phyloP scores from a whole-genome alignment of 2,888 invertebrate species.

The Idaea dimidiata region DNA sequence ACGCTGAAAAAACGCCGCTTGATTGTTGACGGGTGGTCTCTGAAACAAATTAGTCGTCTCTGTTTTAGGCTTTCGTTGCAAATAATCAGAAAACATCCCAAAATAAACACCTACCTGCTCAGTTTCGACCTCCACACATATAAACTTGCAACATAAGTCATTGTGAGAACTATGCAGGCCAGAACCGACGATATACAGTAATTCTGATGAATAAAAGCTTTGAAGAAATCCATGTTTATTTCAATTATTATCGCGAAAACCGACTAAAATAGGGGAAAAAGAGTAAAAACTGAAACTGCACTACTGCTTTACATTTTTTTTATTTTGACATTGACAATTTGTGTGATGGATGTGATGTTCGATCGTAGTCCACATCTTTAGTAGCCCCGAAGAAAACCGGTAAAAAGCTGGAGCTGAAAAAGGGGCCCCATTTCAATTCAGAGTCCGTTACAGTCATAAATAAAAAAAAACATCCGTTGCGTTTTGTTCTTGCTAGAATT shows the following conservation, averaged over 20 bases:
- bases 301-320: neutral
- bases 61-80: slow-evolving; percentile 3
- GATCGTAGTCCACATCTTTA: no score
- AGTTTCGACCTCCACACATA: slow-evolving; percentile 92
- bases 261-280: neutral
- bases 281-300: neutral
- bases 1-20: slow-evolving; percentile 94
- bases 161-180: slow-evolving; percentile 88
- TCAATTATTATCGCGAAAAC: neutral
- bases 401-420: no score
- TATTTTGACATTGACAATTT: neutral
- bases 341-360: no score
- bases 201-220: slow-evolving; percentile 44
- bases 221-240: slow-evolving; percentile 23
- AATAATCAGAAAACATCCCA: slow-evolving; percentile 4
- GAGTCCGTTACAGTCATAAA: neutral
- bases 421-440: no score
- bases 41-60: slow-evolving; percentile 56
- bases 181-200: slow-evolving; percentile 83
- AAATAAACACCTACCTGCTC: slow-evolving; percentile 81
- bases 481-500: neutral
- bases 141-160: slow-evolving; percentile 91
- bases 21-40: slow-evolving; percentile 94
- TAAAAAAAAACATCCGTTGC: neutral
- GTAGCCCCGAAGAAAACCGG: no score